Evolutionary conservation across 2,113 vertebrate species (phyloP).

Genomic region (Athene cunicularia): DNA sequence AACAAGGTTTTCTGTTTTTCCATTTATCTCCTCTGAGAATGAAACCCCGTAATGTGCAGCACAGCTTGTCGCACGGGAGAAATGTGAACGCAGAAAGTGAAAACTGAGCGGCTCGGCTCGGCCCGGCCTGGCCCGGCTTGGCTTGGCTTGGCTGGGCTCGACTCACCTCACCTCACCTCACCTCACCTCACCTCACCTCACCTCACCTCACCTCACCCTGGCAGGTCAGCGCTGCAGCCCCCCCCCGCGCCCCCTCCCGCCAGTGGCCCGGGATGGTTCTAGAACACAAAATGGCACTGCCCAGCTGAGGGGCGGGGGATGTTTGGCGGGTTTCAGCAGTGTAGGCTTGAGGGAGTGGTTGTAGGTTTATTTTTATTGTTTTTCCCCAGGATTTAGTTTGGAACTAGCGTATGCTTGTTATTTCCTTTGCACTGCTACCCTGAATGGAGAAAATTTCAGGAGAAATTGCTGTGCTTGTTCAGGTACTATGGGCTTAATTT

Average conservation of each 20-base stretch:
- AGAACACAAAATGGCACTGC: neutral
- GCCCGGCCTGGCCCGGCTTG: no score
- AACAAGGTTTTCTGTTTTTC: accelerated
- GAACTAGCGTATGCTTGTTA: neutral
- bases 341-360: accelerated
- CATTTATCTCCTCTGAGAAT: neutral
- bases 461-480: neutral
- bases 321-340: accelerated
- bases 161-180: no score
- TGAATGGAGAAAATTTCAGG: neutral
- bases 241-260: neutral
- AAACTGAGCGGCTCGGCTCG: accelerated
- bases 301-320: accelerated
- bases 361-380: neutral
- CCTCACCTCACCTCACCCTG: no score
- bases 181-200: no score
- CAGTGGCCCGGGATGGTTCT: neutral
- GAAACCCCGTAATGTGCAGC: accelerated
- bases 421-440: neutral
- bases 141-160: no score
- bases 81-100: no score
- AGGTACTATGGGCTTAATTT: accelerated
- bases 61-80: accelerated
- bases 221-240: neutral
- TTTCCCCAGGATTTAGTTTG: accelerated